Base-by-base conservation (phyloP, 1,140 invertebrate genomes). In the Sitophilus oryzae region DNA sequence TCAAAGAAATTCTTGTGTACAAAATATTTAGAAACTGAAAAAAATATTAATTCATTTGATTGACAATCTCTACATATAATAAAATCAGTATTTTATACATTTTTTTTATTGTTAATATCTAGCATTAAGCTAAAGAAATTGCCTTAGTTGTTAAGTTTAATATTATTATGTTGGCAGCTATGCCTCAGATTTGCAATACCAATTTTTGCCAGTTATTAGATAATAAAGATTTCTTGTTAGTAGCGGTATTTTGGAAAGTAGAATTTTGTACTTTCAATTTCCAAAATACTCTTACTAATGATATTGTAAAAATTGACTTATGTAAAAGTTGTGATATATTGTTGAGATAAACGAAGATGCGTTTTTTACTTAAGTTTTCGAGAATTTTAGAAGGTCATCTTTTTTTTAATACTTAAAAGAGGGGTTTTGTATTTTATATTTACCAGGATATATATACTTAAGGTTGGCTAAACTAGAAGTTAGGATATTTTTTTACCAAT, bases 401-500 rank as follows among this genome's bases (percentile, higher is more conserved):
- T 19, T 18, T 42, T 19, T 42, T 15, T 19, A 18, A 15, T 42
- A 18, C 15, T 19, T 42, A 15, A 42, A 18, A 18, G n/a, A 42
- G 18, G n/a, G 18, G 15, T 42, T 38, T 42, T 42, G 14, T 42
- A 42, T 42, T 4, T 19, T 8, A 42, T 18, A 42, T 42, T 30
- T 30, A 30, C 25, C 25, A 30, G 5, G 11, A 11, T 15, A 42
- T 42, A 42, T 42, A 41, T 41, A 38, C 6, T 38, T 38, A 19
- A 42, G 19, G 40, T 42, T 42, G 40, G 40, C 40, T 42, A 19
- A 42, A 19, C 10, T 42, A 42, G 40, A n/a, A 20, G 40, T 42
- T 42, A 42, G 40, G 18, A 42, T 42, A 42, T 42, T 42, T 42
- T 42, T 42, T 42, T 42, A 42, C 40, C 40, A 42, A 42, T 42